phyloP scores from a whole-genome alignment of 2,113 vertebrate genomes.

The Gymnorhina tibicen region DNA sequence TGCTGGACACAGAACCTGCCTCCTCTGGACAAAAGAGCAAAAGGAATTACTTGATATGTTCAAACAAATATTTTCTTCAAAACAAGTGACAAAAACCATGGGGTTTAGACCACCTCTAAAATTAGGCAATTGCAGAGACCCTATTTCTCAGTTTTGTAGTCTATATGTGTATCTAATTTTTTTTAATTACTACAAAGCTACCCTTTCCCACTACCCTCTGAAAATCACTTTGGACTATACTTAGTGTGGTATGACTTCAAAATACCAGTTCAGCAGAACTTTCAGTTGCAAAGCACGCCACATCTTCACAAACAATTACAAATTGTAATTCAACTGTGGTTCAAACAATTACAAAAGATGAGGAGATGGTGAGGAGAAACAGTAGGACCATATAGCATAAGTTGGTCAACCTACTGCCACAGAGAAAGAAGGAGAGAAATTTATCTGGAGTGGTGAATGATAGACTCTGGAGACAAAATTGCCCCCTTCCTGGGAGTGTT shows the following conservation, averaged over 20 bases:
- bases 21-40: constrained; percentile 1
- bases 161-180: background rate
- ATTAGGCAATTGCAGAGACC: background rate
- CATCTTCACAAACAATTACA: background rate
- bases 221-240: background rate
- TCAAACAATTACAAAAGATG: background rate
- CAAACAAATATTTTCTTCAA: constrained; percentile 10
- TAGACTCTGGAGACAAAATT: background rate
- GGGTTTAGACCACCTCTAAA: background rate
- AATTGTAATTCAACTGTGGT: background rate
- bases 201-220: background rate
- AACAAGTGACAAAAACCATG: background rate
- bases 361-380: background rate
- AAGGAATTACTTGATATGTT: background rate
- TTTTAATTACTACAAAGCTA: background rate
- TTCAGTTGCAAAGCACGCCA: background rate
- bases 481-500: background rate
- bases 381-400: background rate
- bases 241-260: background rate
- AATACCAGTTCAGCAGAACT: background rate
- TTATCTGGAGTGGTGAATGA: background rate
- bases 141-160: background rate
- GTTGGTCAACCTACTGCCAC: background rate
- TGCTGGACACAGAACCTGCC: background rate
- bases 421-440: background rate